Percentiles rank a stretch among this genome's conserved stretches.
phyloP scores from a whole-genome alignment of 1,140 invertebrate genomes.

The Caenorhabditis briggsae region DNA sequence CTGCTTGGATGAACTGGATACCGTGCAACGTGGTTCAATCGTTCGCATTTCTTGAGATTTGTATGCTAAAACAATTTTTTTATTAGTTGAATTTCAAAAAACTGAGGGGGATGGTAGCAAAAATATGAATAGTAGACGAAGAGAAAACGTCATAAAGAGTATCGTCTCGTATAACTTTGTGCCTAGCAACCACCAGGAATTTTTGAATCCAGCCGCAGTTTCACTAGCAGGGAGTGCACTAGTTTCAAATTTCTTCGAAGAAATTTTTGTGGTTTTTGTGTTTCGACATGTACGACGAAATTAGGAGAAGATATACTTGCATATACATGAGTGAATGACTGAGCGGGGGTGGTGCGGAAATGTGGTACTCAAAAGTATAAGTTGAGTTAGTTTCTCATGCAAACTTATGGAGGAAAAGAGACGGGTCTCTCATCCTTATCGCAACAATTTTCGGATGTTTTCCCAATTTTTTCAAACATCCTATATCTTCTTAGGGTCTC shows the following conservation, averaged over 20 bases:
- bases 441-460: not conserved
- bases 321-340: conserved; percentile 55
- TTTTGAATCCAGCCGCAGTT: not conserved
- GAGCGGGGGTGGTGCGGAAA: conserved; percentile 16
- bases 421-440: not conserved
- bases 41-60: conserved; percentile 75
- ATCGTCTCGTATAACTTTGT: not conserved
- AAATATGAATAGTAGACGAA: not conserved
- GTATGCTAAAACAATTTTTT: conserved; percentile 70
- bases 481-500: not conserved
- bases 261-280: conserved; percentile 22
- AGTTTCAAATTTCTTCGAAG: not conserved
- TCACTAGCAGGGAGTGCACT: too few relatives aligned
- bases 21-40: conserved; percentile 72
- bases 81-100: conserved; percentile 3
- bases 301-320: conserved; percentile 51
- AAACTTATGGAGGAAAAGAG: conserved; percentile 26
- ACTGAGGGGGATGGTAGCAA: not conserved
- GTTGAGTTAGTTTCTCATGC: conserved; percentile 51
- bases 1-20: conserved; percentile 73
- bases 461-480: not conserved
- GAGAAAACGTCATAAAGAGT: conserved; percentile 39
- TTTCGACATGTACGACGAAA: conserved; percentile 30
- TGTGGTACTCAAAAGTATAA: conserved; percentile 47
- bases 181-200: conserved; percentile 8